Conservation (phyloP, 1,140 invertebrate species). For the Trachymyrmex cornetzi region DNA sequence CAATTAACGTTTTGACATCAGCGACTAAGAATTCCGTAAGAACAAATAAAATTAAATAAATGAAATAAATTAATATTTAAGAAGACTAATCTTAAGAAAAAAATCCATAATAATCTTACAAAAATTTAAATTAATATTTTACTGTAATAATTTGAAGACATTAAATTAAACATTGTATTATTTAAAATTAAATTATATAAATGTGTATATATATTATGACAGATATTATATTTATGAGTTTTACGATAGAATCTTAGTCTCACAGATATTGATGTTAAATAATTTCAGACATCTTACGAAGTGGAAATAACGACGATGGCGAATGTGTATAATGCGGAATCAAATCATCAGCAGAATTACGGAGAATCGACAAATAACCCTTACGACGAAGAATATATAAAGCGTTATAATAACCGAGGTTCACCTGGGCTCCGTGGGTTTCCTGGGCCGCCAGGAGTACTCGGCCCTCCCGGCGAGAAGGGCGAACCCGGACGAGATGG, state of each 20-base stretch:
- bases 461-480: constrained; percentile 68
- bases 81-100: no score
- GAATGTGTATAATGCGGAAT: constrained; percentile 5
- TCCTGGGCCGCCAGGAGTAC: constrained; percentile 72
- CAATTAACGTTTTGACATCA: neutral
- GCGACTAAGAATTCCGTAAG: neutral
- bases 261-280: neutral
- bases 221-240: neutral
- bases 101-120: no score
- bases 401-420: constrained; percentile 63
- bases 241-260: neutral
- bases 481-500: constrained; percentile 75
- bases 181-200: no score
- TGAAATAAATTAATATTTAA: no score
- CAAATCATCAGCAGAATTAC: constrained; percentile 21
- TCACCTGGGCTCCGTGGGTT: constrained; percentile 71
- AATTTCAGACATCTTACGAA: neutral
- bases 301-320: neutral
- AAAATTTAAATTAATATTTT: no score
- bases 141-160: no score
- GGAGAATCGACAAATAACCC: neutral
- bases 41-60: no score
- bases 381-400: constrained; percentile 26
- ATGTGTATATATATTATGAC: no score
- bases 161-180: no score